Evolutionary conservation across 2,888 invertebrate genomes (phyloP).

Genomic region (Rhodophaea formosa): DNA sequence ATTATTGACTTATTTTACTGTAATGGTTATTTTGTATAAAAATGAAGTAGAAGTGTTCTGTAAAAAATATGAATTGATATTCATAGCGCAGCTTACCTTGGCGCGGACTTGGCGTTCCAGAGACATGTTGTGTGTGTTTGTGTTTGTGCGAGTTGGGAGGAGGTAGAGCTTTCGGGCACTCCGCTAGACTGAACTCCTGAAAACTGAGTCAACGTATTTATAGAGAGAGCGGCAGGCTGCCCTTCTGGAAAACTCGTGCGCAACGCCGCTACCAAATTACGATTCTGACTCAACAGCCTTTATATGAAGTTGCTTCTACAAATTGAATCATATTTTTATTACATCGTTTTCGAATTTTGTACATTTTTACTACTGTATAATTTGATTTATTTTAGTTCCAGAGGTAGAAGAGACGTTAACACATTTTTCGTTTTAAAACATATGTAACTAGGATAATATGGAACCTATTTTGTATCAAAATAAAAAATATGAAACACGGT

Average conservation of each 20-base stretch:
- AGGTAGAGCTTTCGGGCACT: slow-evolving; percentile 58
- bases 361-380: neutral
- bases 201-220: slow-evolving; percentile 71
- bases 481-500: too few relatives aligned
- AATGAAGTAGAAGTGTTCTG: neutral
- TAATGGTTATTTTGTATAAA: neutral
- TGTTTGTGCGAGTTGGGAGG: slow-evolving; percentile 46
- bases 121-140: slow-evolving; percentile 85
- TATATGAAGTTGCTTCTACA: slow-evolving; percentile 24
- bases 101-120: slow-evolving; percentile 95
- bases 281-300: slow-evolving; percentile 69
- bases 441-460: too few relatives aligned
- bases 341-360: neutral
- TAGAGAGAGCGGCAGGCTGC: slow-evolving; percentile 63
- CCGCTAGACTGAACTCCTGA: slow-evolving; percentile 77
- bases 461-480: too few relatives aligned
- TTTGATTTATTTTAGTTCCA: too few relatives aligned
- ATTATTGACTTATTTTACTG: neutral
- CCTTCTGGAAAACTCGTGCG: slow-evolving; percentile 74
- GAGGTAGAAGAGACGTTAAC: too few relatives aligned
- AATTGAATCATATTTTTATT: slow-evolving; percentile 13
- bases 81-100: slow-evolving; percentile 81
- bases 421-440: too few relatives aligned
- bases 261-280: slow-evolving; percentile 54
- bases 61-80: slow-evolving; percentile 5